Evolutionary conservation across 2,888 invertebrate species (phyloP), one percentile per base, ranked within the genome.

Genomic region (Ptychoptera albimana): DNA sequence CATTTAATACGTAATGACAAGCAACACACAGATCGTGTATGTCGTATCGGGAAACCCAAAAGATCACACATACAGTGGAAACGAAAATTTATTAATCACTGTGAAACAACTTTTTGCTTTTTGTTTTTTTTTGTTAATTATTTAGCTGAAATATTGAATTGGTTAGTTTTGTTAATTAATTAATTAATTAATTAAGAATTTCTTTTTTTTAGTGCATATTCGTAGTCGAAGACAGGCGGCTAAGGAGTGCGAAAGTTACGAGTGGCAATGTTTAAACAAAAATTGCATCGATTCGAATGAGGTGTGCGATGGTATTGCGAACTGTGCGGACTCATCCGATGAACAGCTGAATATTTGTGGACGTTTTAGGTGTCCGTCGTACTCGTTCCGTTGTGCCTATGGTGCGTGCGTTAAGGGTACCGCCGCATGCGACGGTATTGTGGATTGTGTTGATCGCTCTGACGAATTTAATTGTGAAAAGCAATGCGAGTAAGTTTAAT

Each of bases 351-450:
- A 52, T 34, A 48, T 47, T 10, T 64, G 64, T 38, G 49, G 58
- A 11, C 50, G 57, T n/a, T 30, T 48, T 0, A 41, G 52, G 48
- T 79, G 79, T 52, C 67, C 69, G 0, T 48, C 57, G 0, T 70
- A 68, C 50, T 65, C 73, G 43, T 77, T 74, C 58, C 71, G 72
- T 37, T 77, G 77, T 53, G 63, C 66, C 1, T 76, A 77, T 50
- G 76, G 76, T 2, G 76, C 72, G 0, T 77, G 77, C 50, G 67
- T 75, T 0, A 71, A 73, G 46, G 64, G 68, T 8, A 69, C 69
- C 11, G 60, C 67, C 1, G 60, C 64, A 39, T 80, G 79, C 50
- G 32, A 48, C 41, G 39, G 39, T 2, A 37, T 11, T 1, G 15
- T 30, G 13, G 48, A 48, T 13, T 48, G 48, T 39, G 30, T 15